Evolutionary conservation across 2,113 vertebrate genomes (phyloP).

Genomic region (Megalops atlanticus): DNA sequence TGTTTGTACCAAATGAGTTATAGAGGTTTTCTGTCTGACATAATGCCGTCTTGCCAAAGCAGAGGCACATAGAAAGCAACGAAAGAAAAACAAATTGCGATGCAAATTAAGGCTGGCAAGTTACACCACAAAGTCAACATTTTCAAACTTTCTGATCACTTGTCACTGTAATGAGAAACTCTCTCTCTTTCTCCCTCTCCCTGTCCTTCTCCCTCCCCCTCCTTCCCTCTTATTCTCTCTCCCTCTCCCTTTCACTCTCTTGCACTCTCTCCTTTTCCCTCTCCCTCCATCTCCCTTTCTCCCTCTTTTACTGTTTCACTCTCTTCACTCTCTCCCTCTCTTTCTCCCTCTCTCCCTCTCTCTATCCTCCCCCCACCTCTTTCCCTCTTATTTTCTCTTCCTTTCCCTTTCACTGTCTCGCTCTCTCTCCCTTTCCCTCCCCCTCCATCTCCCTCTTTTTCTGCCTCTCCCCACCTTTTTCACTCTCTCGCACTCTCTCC

Average conservation of each 20-base stretch:
- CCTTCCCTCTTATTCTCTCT: not conserved
- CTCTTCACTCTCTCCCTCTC: not conserved
- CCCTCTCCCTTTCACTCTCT: not conserved
- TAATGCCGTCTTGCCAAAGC: no score
- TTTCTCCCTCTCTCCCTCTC: conserved; percentile 31
- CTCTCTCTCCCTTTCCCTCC: conserved; percentile 6
- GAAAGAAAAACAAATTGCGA: no score
- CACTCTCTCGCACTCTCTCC: no score
- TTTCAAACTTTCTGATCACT: not conserved
- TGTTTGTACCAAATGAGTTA: no score
- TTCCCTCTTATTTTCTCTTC: conserved; percentile 24
- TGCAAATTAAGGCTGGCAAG: no score
- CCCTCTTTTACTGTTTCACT: not conserved
- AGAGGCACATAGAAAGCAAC: no score
- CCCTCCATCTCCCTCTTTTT: conserved; percentile 11
- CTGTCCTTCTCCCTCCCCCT: not conserved
- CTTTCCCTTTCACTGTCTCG: no score
- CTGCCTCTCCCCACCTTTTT: not conserved
- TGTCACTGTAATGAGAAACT: not conserved
- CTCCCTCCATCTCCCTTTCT: not conserved
- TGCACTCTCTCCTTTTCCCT: not conserved
- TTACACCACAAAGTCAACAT: no score
- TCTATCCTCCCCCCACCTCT: no score
- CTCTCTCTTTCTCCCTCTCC: not conserved
- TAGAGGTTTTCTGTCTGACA: no score